Evolutionary conservation across 2,113 vertebrate genomes (phyloP), one percentile per base, ranked within the genome.

Genomic region (Pipa parva): DNA sequence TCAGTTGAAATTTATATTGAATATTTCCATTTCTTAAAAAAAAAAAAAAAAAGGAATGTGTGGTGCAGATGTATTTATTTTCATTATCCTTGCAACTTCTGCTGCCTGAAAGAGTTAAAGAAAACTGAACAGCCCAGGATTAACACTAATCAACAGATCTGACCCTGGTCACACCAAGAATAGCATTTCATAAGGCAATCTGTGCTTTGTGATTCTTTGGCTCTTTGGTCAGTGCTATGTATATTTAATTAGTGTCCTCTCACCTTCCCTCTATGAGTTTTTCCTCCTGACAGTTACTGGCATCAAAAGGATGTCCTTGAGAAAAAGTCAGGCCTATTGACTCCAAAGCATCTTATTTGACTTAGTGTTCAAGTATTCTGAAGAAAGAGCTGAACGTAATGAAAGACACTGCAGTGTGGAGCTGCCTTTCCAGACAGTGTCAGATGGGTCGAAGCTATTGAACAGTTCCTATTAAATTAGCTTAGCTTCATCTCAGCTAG

Each of bases 201-300:
- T 94, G 91, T 92, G 90, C 87, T 84, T 88, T 85, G 81, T 84
- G 86, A 87, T 90, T 89, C 87, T 87, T 84, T 92, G 88, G 89
- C 90, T 89, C 87, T 68, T 48, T 51, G 65, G 56, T 87, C 87
- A 76, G 79, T 86, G 82, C 87, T 89, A 88, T 89, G 85, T 91
- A 78, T 84, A 92, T 94, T 92, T 96, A 94, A 96, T 97, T 94
- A 95, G 92, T 86, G 87, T 95, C 90, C 91, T 94, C 88, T 95
- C 89, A 94, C 92, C 91, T 92, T 87, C 91, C 87, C 79, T 76
- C 85, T 85, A 82, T 74, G 79, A 89, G 90, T 91, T 90, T 90
- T 88, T 90, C 83, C 83, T 87, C 83, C 88, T 94, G 93, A 93
- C 88, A 91, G 88, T 86, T 94, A 86, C 89, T 95, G 93, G 89